Evolutionary conservation across 2,113 vertebrate species (phyloP).

Genomic region (Aepyceros melampus): DNA sequence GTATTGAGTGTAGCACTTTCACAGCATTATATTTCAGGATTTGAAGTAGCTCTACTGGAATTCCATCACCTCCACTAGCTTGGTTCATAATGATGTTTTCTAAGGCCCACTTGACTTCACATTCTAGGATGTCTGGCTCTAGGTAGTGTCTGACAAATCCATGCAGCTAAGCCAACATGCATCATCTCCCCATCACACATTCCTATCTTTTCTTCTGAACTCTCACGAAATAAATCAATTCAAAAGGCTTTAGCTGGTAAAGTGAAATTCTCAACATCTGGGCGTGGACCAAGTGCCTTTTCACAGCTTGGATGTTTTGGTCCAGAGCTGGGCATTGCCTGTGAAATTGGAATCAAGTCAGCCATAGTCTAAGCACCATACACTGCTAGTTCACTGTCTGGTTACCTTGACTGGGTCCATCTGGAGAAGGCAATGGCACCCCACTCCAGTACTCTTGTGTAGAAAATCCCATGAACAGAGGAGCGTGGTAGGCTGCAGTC

Average conservation of each 20-base stretch:
- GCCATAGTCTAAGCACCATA: slow-evolving; percentile 49
- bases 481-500: too few relatives aligned
- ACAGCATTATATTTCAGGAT: too few relatives aligned
- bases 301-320: background rate
- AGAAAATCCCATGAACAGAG: too few relatives aligned
- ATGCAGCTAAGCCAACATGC: background rate
- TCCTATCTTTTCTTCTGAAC: background rate
- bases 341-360: slow-evolving; percentile 20
- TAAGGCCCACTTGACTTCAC: too few relatives aligned
- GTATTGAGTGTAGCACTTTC: too few relatives aligned
- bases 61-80: too few relatives aligned
- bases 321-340: background rate
- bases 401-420: slow-evolving; percentile 41
- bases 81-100: too few relatives aligned
- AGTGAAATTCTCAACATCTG: background rate
- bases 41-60: too few relatives aligned
- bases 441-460: too few relatives aligned
- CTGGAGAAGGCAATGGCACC: too few relatives aligned
- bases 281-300: background rate
- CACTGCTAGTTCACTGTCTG: slow-evolving; percentile 59
- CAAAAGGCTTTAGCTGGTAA: background rate
- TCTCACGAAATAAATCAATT: background rate
- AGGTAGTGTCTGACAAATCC: background rate
- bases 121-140: too few relatives aligned
- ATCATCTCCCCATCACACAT: background rate